Evolutionary conservation across 1,140 invertebrate species (phyloP).

Genomic region (Platyscapa corneri): DNA sequence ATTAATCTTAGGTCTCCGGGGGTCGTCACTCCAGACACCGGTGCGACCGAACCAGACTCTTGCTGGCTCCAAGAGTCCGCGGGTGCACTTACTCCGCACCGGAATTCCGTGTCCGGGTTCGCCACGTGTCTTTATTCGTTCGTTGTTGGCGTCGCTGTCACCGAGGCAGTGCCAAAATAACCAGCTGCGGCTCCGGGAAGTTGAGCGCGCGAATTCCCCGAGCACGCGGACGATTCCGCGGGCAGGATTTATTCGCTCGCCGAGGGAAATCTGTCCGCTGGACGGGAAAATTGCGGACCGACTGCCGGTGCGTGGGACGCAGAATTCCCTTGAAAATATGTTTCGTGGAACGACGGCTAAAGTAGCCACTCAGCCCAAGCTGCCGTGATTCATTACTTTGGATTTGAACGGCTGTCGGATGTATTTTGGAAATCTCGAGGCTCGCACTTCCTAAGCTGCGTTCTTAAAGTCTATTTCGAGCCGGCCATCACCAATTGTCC

Average conservation of each 20-base stretch:
- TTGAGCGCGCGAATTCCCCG: no score
- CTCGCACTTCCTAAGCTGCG: no score
- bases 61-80: neutral
- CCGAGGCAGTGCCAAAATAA: constrained; percentile 1
- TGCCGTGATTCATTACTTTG: no score
- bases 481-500: no score
- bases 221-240: neutral
- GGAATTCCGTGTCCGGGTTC: neutral
- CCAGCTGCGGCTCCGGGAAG: neutral
- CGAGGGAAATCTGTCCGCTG: neutral
- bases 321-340: neutral
- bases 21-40: neutral
- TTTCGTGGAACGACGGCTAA: neutral
- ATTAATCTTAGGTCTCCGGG: neutral
- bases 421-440: no score
- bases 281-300: no score
- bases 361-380: neutral
- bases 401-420: no score
- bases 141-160: no score
- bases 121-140: no score
- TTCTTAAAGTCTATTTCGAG: no score
- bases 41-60: neutral
- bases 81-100: neutral
- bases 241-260: no score
- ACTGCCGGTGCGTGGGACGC: neutral